Evolutionary conservation across 2,113 vertebrate species (phyloP), one percentile per base, ranked within the genome.

Genomic region (Epinephelus cyanopodus): DNA sequence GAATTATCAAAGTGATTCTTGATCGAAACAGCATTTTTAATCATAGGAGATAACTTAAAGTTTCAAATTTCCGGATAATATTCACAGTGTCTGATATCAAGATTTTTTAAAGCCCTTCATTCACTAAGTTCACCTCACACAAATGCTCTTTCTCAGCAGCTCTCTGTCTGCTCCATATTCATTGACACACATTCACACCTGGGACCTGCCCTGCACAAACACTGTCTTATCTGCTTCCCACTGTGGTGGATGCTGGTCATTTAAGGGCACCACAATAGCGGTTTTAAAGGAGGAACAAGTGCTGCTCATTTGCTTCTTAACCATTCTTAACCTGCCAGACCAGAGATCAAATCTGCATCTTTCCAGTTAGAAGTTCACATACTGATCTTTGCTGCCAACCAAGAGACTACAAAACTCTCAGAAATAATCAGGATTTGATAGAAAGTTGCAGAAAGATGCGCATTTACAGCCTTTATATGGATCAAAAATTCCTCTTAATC

Each of bases 171-270:
- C n/a, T 37, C 3, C 50, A 50, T 42, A 54, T 39, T 33, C 47
- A 25, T 25, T 57, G 23, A 57, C 23, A 45, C 47, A 56, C 12
- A 64, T 37, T 12, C 57, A 52, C 42, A 76, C 48, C 56, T 70
- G n/a, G 56, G 60, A 66, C 25, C 68, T 39, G 15, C 17, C 74
- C 66, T 73, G 27, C 9, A 63, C 68, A 84, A 75, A 79, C 84
- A 62, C 27, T 4, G 4, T 33, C 81, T 86, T 63, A 84, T 82
- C 81, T 48, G 50, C 9, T 19, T 10, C 39, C 53, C 42, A 21
- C 71, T 64, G 68, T 21, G 42, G 47, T 37, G 23, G 62, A 18
- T 56, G 23, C 27, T 50, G 50, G 33, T 80, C n/a, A 48, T 27
- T 58, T 45, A 42, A 57, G 50, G 17, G 19, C 58, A 61, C 15